A percentile compares a stretch with the other conserved stretches of the same genome.
Conservation (phyloP, 2,113 vertebrate genomes). For the Chionis minor region DNA sequence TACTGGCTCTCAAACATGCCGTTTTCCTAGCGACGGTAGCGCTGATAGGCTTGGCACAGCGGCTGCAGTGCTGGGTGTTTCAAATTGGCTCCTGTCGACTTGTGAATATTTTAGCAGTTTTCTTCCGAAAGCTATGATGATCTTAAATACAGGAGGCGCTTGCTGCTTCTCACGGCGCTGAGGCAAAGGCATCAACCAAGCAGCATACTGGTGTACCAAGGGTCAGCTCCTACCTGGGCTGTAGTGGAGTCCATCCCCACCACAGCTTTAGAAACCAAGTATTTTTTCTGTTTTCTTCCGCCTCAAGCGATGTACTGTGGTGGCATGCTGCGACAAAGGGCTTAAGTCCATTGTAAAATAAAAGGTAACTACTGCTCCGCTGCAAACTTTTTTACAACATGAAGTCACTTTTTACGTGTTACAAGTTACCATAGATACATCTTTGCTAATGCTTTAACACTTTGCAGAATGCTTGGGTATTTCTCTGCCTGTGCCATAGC, state of each 20-base stretch:
- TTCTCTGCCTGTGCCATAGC: neutral
- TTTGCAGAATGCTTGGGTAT: neutral
- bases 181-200: neutral
- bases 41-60: neutral
- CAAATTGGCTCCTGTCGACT: constrained; percentile 15
- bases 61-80: neutral
- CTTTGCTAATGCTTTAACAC: neutral
- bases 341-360: neutral
- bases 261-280: neutral
- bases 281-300: neutral
- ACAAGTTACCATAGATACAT: neutral
- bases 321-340: neutral
- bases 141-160: neutral
- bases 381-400: neutral
- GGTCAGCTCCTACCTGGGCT: neutral
- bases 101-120: constrained; percentile 51
- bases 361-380: neutral
- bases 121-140: neutral
- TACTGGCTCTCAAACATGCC: neutral
- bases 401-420: neutral
- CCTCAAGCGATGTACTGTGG: neutral
- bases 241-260: neutral
- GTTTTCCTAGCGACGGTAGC: neutral
- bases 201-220: neutral
- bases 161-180: neutral